Evolutionary conservation across 2,888 invertebrate species (phyloP), one percentile per base, ranked within the genome.

Genomic region (Leucophenga maculata): DNA sequence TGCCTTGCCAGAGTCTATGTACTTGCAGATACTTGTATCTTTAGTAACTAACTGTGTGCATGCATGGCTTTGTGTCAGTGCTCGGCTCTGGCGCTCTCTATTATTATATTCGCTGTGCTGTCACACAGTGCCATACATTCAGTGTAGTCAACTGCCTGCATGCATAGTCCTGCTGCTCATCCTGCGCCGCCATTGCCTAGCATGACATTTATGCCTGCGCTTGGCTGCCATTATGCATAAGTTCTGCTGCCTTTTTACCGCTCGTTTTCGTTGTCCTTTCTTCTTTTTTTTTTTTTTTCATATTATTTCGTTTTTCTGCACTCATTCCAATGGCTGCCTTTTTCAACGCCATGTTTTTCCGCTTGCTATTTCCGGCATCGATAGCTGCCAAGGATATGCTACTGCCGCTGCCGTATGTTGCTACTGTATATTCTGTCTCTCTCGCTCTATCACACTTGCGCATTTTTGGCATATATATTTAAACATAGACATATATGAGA

Each of bases 151-250:
- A 14, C 14, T 55, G 26, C 26, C 26, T 50, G 50, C 39, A 39
- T 50, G 50, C 39, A 39, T 39, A 39, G 39, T 39, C 11, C 8
- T 39, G 39, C 11, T 50, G 50, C 50, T 50, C 50, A 50, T 16
- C 16, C 50, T 16, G 18, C 50, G 16, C 57, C 22, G 11, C 55
- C 55, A 26, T 8, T 55, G 66, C 48, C 55, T 54, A 20, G 66
- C 55, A 66, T 55, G 66, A 66, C 66, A 66, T 55, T 66, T 66
- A 66, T 66, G 66, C 46, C 39, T 55, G 16, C 16, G 55, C 55
- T 66, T 39, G 44, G 18, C 18, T 55, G 66, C 54, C 16, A 46
- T 62, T 62, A 44, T 44, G 20, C 22, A 32, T n/a, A 20, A 46
- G 44, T 62, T 66, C 31, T 44, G 6, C 32, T 22, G 54, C 55